A percentile compares a stretch with the other conserved stretches of the same genome.
Evolutionary conservation across 2,113 vertebrate species (phyloP).

Genomic region (Amphiprion ocellaris): DNA sequence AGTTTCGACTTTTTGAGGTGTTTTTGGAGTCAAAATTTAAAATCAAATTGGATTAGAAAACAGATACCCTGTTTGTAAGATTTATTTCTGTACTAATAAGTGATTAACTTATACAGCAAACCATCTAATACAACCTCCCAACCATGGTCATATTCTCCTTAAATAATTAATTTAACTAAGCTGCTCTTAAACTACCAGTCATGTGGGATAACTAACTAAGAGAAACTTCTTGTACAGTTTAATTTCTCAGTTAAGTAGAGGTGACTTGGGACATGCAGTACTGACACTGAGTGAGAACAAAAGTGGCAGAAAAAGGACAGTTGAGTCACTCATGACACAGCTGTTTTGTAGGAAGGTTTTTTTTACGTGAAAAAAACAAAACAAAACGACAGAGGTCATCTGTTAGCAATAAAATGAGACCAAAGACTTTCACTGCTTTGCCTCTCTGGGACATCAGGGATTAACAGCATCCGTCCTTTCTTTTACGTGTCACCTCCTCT

Average conservation of each 20-base stretch:
- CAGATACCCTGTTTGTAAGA: background rate
- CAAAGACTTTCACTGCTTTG: slow-evolving; percentile 9
- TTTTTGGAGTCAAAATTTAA: slow-evolving; percentile 5
- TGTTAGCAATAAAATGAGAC: slow-evolving; percentile 2
- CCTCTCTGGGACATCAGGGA: slow-evolving; percentile 10
- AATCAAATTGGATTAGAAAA: background rate
- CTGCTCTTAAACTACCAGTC: background rate
- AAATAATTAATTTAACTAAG: background rate
- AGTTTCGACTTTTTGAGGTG: slow-evolving; percentile 4
- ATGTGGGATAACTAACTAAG: background rate
- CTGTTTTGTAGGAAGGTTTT: background rate
- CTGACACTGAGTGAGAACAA: background rate
- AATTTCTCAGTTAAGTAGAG: background rate
- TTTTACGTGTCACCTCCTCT: slow-evolving; percentile 41
- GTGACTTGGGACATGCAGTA: background rate
- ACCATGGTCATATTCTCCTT: background rate
- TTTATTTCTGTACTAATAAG: background rate
- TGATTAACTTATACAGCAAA: background rate
- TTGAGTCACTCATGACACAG: background rate
- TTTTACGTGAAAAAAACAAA: background rate
- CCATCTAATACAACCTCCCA: background rate
- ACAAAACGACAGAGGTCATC: background rate
- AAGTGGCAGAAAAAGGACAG: background rate
- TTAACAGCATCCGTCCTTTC: slow-evolving; percentile 23
- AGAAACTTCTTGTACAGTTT: background rate